Evolutionary conservation across 2,888 invertebrate species (phyloP).

Genomic region (Ischnus inquisitorius): DNA sequence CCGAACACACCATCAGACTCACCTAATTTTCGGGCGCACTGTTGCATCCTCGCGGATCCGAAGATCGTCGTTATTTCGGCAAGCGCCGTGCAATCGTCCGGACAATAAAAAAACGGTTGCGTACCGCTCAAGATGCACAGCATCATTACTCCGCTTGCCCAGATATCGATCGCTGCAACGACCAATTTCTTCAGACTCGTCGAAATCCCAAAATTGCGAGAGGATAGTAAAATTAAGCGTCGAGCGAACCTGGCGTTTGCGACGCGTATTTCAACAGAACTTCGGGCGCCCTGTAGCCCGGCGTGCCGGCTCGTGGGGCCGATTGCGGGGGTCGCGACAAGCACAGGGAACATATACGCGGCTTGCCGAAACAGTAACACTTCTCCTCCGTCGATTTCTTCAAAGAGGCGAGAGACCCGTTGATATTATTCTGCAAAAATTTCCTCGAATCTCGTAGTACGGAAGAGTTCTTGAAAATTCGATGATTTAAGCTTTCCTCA

Average conservation of each 20-base stretch:
- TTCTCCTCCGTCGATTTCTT: conserved; percentile 78
- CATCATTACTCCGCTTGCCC: conserved; percentile 95
- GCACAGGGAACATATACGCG: conserved; percentile 90
- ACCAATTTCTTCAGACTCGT: not conserved
- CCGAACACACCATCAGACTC: conserved; percentile 64
- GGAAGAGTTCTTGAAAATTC: not conserved
- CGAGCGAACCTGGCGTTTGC: conserved; percentile 90
- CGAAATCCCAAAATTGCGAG: conserved; percentile 2
- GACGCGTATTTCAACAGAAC: conserved; percentile 92
- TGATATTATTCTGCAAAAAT: conserved; percentile 74
- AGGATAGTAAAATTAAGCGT: not conserved
- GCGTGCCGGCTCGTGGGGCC: conserved; percentile 95
- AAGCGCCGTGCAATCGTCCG: conserved; percentile 92
- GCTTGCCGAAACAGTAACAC: conserved; percentile 90
- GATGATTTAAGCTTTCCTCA: conserved; percentile 60
- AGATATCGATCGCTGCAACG: conserved; percentile 92
- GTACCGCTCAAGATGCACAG: conserved; percentile 91
- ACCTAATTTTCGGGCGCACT: conserved; percentile 90
- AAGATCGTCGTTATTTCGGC: conserved; percentile 94
- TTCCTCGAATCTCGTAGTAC: not conserved
- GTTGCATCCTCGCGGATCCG: conserved; percentile 90
- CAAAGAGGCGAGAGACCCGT: conserved; percentile 66
- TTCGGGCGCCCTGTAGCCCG: conserved; percentile 96
- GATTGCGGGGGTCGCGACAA: conserved; percentile 88
- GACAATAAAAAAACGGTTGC: conserved; percentile 94